Evolutionary conservation across 2,888 invertebrate species (phyloP).

Genomic region (Drosophila mercatorum): DNA sequence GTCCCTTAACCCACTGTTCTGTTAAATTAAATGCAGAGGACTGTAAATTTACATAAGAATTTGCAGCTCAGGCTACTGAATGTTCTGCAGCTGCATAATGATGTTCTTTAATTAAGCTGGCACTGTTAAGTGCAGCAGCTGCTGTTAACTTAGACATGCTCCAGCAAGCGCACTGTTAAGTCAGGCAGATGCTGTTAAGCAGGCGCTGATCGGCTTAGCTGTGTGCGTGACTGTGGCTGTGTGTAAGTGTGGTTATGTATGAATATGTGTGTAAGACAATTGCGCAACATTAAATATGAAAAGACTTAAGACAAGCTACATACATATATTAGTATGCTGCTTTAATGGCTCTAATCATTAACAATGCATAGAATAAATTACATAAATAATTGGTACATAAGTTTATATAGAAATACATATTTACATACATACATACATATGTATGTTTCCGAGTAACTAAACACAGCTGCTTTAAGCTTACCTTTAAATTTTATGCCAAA

Average conservation of each 20-base stretch:
- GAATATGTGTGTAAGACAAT: background rate
- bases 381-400: background rate
- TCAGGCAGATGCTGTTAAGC: too few relatives aligned
- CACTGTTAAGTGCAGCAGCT: background rate
- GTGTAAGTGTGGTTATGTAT: background rate
- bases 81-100: background rate
- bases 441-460: too few relatives aligned
- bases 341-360: background rate
- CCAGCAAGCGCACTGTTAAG: background rate
- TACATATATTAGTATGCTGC: background rate
- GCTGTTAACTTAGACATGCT: background rate
- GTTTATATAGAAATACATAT: background rate
- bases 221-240: background rate
- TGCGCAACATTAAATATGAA: background rate
- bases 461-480: background rate
- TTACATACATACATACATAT: background rate
- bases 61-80: background rate
- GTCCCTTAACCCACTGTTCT: background rate
- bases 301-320: background rate
- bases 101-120: background rate
- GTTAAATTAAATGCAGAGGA: background rate
- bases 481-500: background rate
- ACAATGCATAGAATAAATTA: background rate
- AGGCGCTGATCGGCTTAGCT: slow-evolving; percentile 1
- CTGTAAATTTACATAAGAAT: background rate